phyloP scores from a whole-genome alignment of 2,888 invertebrate genomes.

The Keiferia lycopersicella region DNA sequence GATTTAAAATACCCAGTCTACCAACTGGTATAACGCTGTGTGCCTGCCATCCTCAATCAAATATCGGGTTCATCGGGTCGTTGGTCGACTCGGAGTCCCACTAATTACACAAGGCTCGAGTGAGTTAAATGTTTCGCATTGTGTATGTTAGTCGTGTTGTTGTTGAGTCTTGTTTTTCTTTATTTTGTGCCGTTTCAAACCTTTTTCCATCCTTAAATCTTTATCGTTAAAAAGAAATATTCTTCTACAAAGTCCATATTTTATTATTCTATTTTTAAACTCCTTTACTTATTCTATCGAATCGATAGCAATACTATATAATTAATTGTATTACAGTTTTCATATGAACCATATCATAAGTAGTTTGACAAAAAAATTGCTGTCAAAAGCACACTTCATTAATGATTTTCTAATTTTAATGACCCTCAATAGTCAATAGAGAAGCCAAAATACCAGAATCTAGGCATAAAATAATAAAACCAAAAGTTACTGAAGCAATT shows the following conservation, averaged over 20 bases:
- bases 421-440: too few relatives aligned
- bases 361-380: too few relatives aligned
- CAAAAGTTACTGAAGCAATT: neutral
- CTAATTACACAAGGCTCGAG: constrained; percentile 52
- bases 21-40: constrained; percentile 89
- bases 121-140: constrained; percentile 53
- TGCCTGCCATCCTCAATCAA: constrained; percentile 41
- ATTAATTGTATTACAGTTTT: too few relatives aligned
- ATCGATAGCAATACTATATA: too few relatives aligned
- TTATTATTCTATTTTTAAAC: neutral
- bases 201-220: neutral
- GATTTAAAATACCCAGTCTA: constrained; percentile 89
- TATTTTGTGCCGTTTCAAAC: neutral
- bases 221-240: neutral
- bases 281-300: too few relatives aligned
- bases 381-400: too few relatives aligned
- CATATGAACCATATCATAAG: too few relatives aligned
- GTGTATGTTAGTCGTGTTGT: constrained; percentile 30
- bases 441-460: neutral
- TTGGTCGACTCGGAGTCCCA: neutral
- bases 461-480: neutral
- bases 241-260: neutral
- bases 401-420: too few relatives aligned
- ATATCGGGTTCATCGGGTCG: neutral
- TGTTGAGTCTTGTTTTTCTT: neutral